Evolutionary conservation across 2,797 vertebrate genomes (phyloP).

Genomic region (Podargus strigoides): DNA sequence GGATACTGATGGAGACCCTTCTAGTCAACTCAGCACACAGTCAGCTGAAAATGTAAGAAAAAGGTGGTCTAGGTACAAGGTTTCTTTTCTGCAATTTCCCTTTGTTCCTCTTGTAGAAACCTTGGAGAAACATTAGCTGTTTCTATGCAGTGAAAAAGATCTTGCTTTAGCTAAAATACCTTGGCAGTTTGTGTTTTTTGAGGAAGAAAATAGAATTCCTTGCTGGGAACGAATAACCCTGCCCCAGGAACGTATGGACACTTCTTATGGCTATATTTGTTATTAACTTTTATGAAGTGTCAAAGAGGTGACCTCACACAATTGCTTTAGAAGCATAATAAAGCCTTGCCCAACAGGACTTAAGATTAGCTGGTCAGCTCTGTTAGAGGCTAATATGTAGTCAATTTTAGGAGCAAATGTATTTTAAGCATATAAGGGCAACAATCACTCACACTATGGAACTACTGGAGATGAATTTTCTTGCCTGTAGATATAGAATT

Average conservation of each 20-base stretch:
- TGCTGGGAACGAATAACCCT: constrained; percentile 1
- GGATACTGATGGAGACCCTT: not conserved
- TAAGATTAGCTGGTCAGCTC: not conserved
- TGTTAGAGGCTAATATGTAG: not conserved
- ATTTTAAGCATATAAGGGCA: not conserved
- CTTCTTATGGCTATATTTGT: constrained; percentile 3
- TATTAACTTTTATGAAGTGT: constrained; percentile 10
- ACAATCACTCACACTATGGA: not conserved
- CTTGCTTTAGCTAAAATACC: not conserved
- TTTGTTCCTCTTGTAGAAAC: not conserved
- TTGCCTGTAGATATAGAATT: not conserved
- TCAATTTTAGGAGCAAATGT: not conserved
- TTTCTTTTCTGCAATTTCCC: not conserved
- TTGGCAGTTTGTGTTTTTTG: not conserved
- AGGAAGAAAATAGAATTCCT: not conserved
- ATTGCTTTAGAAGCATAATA: not conserved
- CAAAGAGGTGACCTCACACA: not conserved
- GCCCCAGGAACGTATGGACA: not conserved
- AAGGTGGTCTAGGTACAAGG: not conserved
- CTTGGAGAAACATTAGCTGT: not conserved
- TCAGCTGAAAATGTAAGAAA: not conserved
- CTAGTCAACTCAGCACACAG: not conserved
- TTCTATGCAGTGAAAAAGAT: not conserved
- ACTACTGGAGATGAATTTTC: not conserved
- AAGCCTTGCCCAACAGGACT: not conserved